Evolutionary conservation across 2,797 vertebrate species (phyloP), one percentile per base, ranked within the genome.

Genomic region (Periophthalmus magnuspinnatus): DNA sequence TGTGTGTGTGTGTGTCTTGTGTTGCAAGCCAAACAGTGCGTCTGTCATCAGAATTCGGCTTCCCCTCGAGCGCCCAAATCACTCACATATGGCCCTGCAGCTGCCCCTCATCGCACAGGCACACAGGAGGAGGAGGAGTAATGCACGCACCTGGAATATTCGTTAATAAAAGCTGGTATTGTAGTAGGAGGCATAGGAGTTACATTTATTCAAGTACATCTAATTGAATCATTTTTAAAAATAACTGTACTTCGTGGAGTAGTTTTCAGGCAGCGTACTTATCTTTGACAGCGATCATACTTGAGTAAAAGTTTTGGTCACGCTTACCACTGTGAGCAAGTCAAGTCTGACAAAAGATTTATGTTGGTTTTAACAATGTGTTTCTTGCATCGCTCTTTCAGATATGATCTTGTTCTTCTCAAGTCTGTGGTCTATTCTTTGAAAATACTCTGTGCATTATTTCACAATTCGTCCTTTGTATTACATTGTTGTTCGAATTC

Each of bases 1-100:
- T 54, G 52, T 57, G 19, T 67, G 65, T 67, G 65, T 73, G 74
- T 66, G 77, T 76, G 89, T 90, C 81, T 89, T 87, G 85, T 83
- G 50, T 91, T 92, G 90, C 91, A 90, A 91, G 84, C 86, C 89
- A 93, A 93, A 93, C 90, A 91, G 85, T 85, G 83, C 74, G 89
- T 93, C 92, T 92, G 90, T 94, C 93, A 92, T 92, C 92, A 89
- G 86, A 91, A 92, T 88, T 90, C 88, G 82, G 88, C 89, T 89
- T 91, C 81, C 88, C 86, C 87, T 79, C n/a, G 76, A 86, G 91
- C 81, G 61, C 84, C 85, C 81, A 92, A 93, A 94, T 93, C 88
- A 92, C 90, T 94, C 87, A 84, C 93, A 93, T 92, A 93, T 93
- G 88, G 82, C 83, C 83, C 79, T 72, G 63, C 87, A 90, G 87